Evolutionary conservation across 92 coral and sea anemone genomes (phyloP).

Genomic region (Muricea muricata): DNA sequence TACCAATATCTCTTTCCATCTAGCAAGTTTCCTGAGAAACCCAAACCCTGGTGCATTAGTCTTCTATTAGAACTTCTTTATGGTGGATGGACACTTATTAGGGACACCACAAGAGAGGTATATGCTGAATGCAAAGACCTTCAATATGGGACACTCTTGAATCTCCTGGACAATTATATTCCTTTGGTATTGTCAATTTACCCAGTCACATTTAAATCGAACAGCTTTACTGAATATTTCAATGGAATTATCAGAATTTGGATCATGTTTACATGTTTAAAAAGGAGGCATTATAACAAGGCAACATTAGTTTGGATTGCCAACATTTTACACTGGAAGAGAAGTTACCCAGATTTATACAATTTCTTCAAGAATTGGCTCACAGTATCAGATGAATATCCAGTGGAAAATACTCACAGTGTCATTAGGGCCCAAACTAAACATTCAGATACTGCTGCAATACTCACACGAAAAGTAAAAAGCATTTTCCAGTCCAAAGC

Average conservation of each 20-base stretch:
- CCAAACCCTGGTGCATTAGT: constrained; percentile 61
- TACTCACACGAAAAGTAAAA: constrained; percentile 54
- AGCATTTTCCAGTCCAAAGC: constrained; percentile 60
- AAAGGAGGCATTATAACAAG: constrained; percentile 62
- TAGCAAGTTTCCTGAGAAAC: constrained; percentile 58
- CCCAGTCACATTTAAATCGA: constrained; percentile 55
- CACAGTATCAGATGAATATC: constrained; percentile 62
- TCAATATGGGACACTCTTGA: constrained; percentile 59
- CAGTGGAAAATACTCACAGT: constrained; percentile 55
- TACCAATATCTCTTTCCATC: not conserved
- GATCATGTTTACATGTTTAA: constrained; percentile 60
- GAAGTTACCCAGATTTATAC: constrained; percentile 39
- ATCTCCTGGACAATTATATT: constrained; percentile 46
- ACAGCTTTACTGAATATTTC: constrained; percentile 42
- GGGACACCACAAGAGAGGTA: constrained; percentile 12
- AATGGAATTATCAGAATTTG: constrained; percentile 60
- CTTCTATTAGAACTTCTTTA: constrained; percentile 44
- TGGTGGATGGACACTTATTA: constrained; percentile 47
- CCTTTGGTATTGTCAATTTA: constrained; percentile 62
- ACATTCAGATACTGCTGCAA: constrained; percentile 51
- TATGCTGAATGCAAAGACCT: constrained; percentile 40
- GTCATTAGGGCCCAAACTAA: constrained; percentile 59
- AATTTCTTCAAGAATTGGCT: constrained; percentile 41
- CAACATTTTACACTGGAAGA: constrained; percentile 56
- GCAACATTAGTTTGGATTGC: constrained; percentile 70